Base-by-base conservation (phyloP, 2,888 invertebrate species). In the Cryptus viduatorius region DNA sequence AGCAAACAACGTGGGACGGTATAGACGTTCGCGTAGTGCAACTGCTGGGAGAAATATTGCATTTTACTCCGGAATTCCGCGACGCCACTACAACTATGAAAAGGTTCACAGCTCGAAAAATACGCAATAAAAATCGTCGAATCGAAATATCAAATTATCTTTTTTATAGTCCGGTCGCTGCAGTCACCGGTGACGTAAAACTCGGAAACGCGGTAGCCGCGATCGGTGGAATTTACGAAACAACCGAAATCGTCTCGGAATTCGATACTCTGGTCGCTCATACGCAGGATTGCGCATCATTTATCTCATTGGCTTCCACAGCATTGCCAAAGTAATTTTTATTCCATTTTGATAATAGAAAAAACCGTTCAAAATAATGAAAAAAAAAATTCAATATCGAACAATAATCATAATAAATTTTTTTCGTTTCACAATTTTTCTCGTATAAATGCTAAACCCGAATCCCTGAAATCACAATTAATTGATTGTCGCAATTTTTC, bases 201-300 rank as follows among this genome's bases (percentile, higher is more conserved):
- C 90, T 90, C 16, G 95, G 95, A 8, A 93, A 94, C 86, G 95
- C 96, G 0, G 96, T 97, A 89, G 94, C 97, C 67, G 97, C 96
- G 42, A 94, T 96, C 88, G 96, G 96, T 19, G 97, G 97, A n/a
- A 94, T 97, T 87, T 97, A 97, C 90, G 90, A 96, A 24, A 97
- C 97, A 0, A 90, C 90, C 16, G 95, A 96, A 73, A 89, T 94
- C 69, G 89, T 93, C 8, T 89, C 90, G 2, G 91, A 94, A 8
- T 95, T 96, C 86, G 96, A 96, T 85, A 95, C 96, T 91, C 95
- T 96, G 0, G 94, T 95, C 68, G 94, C 96, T 0, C 96, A 97
- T 93, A 95, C 96, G 2, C 95, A 95, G 83, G 97, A 97, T 90
- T 97, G 97, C 92, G 97, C 97, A 4, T 95, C 96, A 1, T 97